Conservation (phyloP, 2,888 invertebrate genomes). For the Melipona bicolor region DNA sequence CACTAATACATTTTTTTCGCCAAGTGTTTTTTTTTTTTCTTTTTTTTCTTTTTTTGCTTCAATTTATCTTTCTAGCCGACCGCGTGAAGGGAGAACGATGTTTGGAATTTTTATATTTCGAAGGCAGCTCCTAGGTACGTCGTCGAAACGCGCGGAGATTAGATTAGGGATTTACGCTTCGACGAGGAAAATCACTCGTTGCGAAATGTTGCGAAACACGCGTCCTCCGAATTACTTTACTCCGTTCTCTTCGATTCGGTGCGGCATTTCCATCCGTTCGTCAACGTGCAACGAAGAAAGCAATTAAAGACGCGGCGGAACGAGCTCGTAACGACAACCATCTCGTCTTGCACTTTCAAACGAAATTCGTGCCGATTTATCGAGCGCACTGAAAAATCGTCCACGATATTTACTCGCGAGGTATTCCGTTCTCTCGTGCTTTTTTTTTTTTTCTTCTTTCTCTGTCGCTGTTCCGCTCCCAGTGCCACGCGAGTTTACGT, state of each 20-base stretch:
- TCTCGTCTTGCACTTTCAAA: not conserved
- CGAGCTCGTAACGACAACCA: not conserved
- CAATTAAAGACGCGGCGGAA: constrained; percentile 18
- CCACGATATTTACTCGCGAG: constrained; percentile 26
- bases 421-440: constrained; percentile 13
- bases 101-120: constrained; percentile 5
- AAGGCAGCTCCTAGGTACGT: not conserved
- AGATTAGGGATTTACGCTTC: constrained; percentile 14
- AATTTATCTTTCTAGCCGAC: not conserved
- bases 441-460: not conserved
- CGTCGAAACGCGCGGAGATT: constrained; percentile 2
- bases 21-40: no score
- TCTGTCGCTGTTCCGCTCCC: constrained; percentile 39
- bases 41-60: no score
- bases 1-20: no score
- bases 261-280: not conserved
- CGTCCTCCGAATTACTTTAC: not conserved
- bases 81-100: not conserved
- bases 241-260: not conserved
- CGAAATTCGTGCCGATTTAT: not conserved
- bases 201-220: not conserved
- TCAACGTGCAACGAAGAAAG: not conserved
- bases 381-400: constrained; percentile 17
- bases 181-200: not conserved
- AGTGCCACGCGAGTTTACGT: constrained; percentile 70